Base-by-base conservation (phyloP, 2,113 vertebrate species). In the Lagopus muta region DNA sequence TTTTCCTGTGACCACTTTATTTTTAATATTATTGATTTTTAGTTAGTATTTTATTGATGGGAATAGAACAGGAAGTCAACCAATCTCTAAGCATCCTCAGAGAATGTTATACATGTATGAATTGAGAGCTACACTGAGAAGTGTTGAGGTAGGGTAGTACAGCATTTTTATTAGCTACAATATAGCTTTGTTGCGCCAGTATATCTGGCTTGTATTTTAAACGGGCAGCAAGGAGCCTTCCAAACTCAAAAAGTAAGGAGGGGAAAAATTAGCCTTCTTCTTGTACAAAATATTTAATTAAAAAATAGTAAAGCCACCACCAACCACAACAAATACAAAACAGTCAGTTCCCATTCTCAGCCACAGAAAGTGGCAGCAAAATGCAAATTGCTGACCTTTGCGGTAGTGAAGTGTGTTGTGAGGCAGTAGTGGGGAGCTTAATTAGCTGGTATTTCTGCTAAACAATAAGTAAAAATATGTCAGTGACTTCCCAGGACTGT, bases 321-420 rank as follows among this genome's bases (percentile, higher is more conserved):
- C 54, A 32, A 10, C 54, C 32, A 11, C 27, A 32, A 32, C 17
- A 57, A 55, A 57, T 17, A 18, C 32, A 25, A n/a, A 30, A 1
- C 0, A 0, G 55, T 15, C 43, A 58, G 17, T 76, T n/a, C 10
- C 22, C 43, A 21, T 3, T 40, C 13, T 70, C 24, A 47, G 15
- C 28, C 22, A 38, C 24, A 70, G 40, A 10, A 61, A 57, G 13
- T 30, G 13, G 24, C 24, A 85, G 7, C 16, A 69, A 64, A 92
- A 60, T 13, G 4, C 4, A 9, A 80, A 57, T 75, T 57, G 11
- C 48, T 76, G 50, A 52, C 3, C 58, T 65, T 47, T 81, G 48
- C 7, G 20, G 28, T 47, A 34, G 19, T 69, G 34, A 75, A 45
- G 15, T 58, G 22, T 27, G 19, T 42, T 64, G 16, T 28, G 42